Percentiles rank a stretch among this genome's conserved stretches.
Conservation (phyloP, 2,888 invertebrate genomes). For the Biston betularia region DNA sequence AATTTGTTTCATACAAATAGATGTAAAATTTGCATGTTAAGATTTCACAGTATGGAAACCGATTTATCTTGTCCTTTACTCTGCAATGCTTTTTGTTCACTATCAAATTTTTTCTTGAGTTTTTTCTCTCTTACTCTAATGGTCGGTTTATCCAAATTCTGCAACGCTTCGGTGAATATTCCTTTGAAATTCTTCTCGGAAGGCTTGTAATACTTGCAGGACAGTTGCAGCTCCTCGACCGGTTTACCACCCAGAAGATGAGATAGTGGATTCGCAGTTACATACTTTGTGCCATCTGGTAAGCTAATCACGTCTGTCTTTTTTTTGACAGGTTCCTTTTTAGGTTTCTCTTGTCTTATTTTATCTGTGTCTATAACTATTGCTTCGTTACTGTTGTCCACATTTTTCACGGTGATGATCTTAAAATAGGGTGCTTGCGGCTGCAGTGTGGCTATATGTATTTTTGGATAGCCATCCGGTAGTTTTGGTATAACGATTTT, state of each 20-base stretch:
- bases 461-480: conserved; percentile 52
- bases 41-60: not conserved
- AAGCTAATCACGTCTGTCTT: conserved; percentile 51
- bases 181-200: conserved; percentile 54
- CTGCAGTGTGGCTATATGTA: conserved; percentile 68
- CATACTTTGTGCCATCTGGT: conserved; percentile 67
- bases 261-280: conserved; percentile 71
- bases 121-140: conserved; percentile 28
- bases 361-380: conserved; percentile 20
- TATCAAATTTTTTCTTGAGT: not conserved
- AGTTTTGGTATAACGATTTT: conserved; percentile 64
- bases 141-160: conserved; percentile 51
- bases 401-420: conserved; percentile 66
- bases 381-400: conserved; percentile 49
- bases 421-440: conserved; percentile 73
- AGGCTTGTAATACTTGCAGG: conserved; percentile 60
- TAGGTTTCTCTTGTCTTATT: not conserved
- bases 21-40: too few relatives aligned
- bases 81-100: not conserved
- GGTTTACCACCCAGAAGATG: conserved; percentile 64
- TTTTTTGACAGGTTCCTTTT: not conserved
- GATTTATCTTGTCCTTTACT: not conserved
- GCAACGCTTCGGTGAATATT: conserved; percentile 63
- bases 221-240: conserved; percentile 53
- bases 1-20: too few relatives aligned